Percentiles rank a stretch among this genome's conserved stretches.
Conservation (phyloP, 2,797 vertebrate genomes). For the Leptodactylus fallax region DNA sequence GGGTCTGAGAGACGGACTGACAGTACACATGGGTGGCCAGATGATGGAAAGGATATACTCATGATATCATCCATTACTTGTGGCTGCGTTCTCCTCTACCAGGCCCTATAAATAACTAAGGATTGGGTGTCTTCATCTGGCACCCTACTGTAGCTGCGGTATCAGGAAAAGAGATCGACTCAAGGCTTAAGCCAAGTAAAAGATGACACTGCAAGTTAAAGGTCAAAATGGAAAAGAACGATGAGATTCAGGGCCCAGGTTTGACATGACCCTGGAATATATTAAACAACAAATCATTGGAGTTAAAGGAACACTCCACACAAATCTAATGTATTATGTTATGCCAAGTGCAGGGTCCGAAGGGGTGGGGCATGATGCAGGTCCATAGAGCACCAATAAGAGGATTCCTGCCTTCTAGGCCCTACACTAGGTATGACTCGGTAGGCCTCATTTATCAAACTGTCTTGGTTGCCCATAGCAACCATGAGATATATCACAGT, state of each 20-base stretch:
- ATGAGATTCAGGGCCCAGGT: neutral
- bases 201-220: constrained; percentile 18
- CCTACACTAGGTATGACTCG: no score
- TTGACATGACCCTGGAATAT: neutral
- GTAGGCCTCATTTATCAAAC: neutral
- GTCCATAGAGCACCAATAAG: neutral
- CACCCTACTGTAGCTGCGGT: neutral
- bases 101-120: constrained; percentile 23
- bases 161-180: neutral
- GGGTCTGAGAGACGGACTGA: neutral
- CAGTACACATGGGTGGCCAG: neutral
- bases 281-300: neutral
- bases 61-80: constrained; percentile 23
- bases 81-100: neutral
- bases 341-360: neutral
- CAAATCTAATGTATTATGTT: neutral
- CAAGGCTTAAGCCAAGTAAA: neutral
- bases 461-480: no score
- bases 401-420: neutral
- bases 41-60: neutral
- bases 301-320: neutral
- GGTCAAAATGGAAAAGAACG: constrained; percentile 30
- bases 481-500: no score
- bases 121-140: constrained; percentile 32
- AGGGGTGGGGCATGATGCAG: neutral